Evolutionary conservation across 2,113 vertebrate genomes (phyloP).

Genomic region (Laticauda laticaudata): DNA sequence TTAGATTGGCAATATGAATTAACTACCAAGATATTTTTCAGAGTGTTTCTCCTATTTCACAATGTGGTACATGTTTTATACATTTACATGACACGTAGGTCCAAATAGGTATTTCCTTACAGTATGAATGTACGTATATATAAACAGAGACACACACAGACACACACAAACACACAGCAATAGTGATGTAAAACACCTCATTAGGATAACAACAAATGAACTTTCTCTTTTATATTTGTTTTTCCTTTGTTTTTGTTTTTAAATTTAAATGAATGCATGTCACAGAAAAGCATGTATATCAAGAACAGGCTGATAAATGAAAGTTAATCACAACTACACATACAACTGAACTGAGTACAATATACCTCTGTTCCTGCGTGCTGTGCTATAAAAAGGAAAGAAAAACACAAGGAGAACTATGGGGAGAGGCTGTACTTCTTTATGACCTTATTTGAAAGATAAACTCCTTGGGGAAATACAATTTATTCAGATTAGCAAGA

Average conservation of each 20-base stretch:
- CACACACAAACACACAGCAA: fast-evolving
- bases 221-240: slow-evolving; percentile 48
- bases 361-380: slow-evolving; percentile 56
- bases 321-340: slow-evolving; percentile 64
- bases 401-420: slow-evolving; percentile 73
- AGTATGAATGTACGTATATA: slow-evolving; percentile 1
- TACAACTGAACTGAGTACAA: slow-evolving; percentile 54
- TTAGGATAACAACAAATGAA: slow-evolving; percentile 43
- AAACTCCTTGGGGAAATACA: slow-evolving; percentile 83
- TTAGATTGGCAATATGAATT: slow-evolving; percentile 16
- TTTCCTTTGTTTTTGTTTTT: slow-evolving; percentile 33
- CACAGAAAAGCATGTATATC: slow-evolving; percentile 50
- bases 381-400: slow-evolving; percentile 62
- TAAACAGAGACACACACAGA: fast-evolving
- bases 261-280: slow-evolving; percentile 51
- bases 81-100: background rate
- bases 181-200: slow-evolving; percentile 13
- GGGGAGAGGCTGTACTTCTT: slow-evolving; percentile 76
- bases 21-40: slow-evolving; percentile 21
- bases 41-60: background rate
- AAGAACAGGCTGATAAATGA: slow-evolving; percentile 65
- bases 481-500: slow-evolving; percentile 87
- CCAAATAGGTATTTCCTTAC: background rate
- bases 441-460: slow-evolving; percentile 84
- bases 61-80: background rate